A percentile compares a stretch with the other conserved stretches of the same genome.
These are phyloP conservation scores for Anguilla obscura DNA, from an alignment of 2,797 vertebrate genomes.

Conservation along the genomic window DNA sequence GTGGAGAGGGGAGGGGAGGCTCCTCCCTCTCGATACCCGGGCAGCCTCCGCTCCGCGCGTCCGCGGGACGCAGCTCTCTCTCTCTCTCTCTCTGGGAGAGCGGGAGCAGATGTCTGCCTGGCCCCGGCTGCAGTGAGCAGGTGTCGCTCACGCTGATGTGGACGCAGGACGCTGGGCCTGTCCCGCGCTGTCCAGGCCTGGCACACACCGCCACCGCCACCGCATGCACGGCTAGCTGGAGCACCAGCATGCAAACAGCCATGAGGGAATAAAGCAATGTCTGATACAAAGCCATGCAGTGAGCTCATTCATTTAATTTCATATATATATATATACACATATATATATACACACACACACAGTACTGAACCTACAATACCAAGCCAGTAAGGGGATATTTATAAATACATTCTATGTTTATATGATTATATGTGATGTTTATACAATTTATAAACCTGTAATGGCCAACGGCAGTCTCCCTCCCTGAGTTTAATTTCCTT, in stretches of 20 bases:
- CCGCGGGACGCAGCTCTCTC: slow-evolving; percentile 46
- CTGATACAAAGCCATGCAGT: not conserved
- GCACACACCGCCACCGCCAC: not conserved
- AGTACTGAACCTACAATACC: not conserved
- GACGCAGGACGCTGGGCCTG: not conserved
- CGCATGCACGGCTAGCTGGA: not conserved
- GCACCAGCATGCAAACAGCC: not conserved
- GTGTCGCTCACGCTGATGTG: slow-evolving; percentile 69
- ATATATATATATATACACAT: not conserved
- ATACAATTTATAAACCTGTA: not conserved
- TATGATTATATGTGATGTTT: not conserved
- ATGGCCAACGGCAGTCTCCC: not conserved
- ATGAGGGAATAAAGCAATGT: not conserved
- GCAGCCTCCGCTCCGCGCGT: not conserved
- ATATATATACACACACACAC: not conserved
- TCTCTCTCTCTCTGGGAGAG: not conserved
- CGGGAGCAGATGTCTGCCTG: slow-evolving; percentile 57
- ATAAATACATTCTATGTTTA: not conserved
- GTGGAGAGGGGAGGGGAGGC: not conserved
- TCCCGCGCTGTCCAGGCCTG: not conserved
- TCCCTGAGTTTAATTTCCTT: not conserved
- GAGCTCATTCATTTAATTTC: not conserved
- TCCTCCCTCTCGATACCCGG: not conserved
- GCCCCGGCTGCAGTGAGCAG: slow-evolving; percentile 59
- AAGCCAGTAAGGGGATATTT: not conserved